Evolutionary conservation across 1,140 invertebrate genomes (phyloP), one percentile per base, ranked within the genome.

Genomic region (Anoplophora glabripennis): DNA sequence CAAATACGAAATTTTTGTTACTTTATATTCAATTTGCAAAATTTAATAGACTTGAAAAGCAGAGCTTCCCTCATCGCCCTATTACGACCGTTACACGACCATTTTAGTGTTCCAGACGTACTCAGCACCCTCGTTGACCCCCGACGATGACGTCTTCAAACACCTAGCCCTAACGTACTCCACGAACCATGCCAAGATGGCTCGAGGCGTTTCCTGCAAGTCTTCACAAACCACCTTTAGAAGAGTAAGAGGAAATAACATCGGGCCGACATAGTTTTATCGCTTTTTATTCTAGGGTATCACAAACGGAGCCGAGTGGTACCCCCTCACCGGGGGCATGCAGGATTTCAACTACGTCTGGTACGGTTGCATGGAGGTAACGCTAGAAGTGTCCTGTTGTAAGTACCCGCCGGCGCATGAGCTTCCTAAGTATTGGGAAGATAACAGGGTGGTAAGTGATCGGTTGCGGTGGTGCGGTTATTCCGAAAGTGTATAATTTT

Each of bases 271-370:
- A 5, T 5, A 5, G 33, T 53, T 53, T 57, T 42, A 12, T 21
- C 14, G 17, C 14, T 38, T 49, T 58, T 17, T 36, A 51, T 64
- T 66, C 36, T 79, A 93, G 68, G 93, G 93, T 8, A 94, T 94
- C 60, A 94, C 92, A 10, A 96, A 96, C 70, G 93, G 93, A 4
- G 93, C 93, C 1, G 89, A 89, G 44, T 95, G 93, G 93, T 95
- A 95, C 76, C 90, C 91, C 0, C 76, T 96, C 1, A 92, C 90
- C 56, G 93, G 92, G 77, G 83, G 80, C 7, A 94, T 94, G 92
- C 96, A 99, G 80, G 97, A 99, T 75, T 99, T 93, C 78, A 99
- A 99, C 76, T 99, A 99, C 74, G 84, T 98, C 10, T 93, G 92
- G 86, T 94, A 94, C 70, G 96, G 96, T 45, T 97, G 94, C 74